Evolutionary conservation across 2,888 invertebrate species (phyloP).

Genomic region (Drosophila atripex): DNA sequence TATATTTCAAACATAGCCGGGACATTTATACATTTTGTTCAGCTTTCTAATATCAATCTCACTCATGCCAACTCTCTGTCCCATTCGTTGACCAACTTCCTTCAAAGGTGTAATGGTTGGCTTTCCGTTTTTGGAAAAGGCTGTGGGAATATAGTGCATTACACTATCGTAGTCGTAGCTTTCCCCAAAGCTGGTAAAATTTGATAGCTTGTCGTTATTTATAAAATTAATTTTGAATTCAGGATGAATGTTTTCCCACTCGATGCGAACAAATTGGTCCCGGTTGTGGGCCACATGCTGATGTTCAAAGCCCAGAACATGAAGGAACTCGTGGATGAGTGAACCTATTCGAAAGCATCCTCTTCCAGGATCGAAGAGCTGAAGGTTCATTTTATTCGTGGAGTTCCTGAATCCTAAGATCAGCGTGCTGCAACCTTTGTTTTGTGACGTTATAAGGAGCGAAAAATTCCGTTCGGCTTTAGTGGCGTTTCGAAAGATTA

Average conservation of each 20-base stretch:
- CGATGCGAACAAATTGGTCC: constrained; percentile 87
- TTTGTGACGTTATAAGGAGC: not conserved
- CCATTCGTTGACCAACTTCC: constrained; percentile 10
- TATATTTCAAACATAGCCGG: constrained; percentile 1
- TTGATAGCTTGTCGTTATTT: constrained; percentile 4
- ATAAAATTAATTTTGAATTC: not conserved
- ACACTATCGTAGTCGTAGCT: constrained; percentile 91
- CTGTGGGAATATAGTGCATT: constrained; percentile 90
- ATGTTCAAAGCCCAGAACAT: constrained; percentile 90
- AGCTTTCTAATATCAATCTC: constrained; percentile 24
- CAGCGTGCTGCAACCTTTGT: constrained; percentile 88
- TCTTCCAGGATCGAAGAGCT: constrained; percentile 24
- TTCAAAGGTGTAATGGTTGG: constrained; percentile 86
- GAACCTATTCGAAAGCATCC: constrained; percentile 83
- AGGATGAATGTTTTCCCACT: constrained; percentile 70
- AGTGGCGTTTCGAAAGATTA: not conserved
- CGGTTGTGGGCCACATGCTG: constrained; percentile 89
- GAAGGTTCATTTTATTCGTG: constrained; percentile 42
- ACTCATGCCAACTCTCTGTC: constrained; percentile 20
- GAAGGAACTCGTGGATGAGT: constrained; percentile 89
- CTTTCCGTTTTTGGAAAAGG: constrained; percentile 88
- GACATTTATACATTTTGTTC: constrained; percentile 41
- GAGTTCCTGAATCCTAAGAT: constrained; percentile 86
- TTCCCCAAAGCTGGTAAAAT: constrained; percentile 86
- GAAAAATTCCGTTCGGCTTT: not conserved